Evolutionary conservation across 2,888 invertebrate genomes (phyloP), one percentile per base, ranked within the genome.

Genomic region (Athalia rosae): DNA sequence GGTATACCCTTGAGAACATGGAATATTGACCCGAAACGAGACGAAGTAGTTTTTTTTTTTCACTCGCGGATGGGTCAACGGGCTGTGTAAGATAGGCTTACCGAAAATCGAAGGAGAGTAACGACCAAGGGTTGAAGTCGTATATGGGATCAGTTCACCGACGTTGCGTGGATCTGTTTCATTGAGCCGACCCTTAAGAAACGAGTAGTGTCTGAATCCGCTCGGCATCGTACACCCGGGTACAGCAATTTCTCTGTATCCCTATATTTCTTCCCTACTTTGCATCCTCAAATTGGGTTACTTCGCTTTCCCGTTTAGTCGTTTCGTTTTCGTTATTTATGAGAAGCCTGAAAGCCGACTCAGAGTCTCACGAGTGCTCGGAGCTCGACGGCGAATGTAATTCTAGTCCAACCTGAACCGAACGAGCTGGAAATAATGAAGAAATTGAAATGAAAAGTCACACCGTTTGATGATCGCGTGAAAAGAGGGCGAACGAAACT

Each of bases 21-120:
- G 77, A 77, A 73, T 77, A 77, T 77, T 77, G 77, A 77, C 77
- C 69, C 4, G 56, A 56, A 56, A 69, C 69, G 69, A 69, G 69
- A 13, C 15, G 11, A 11, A 50, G 64, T 47, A 66, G 66, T 41
- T 8, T 45, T 28, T 7, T 45, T 45, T 28, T 64, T 62, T 45
- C 53, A 9, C 76, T 76, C 56, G 58, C 76, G 53, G 76, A 76
- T 53, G 76, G 76, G 76, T 76, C 76, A 71, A 71, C 58, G 77
- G 69, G 77, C 47, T 67, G 69, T 28, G 28, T 67, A 48, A 69
- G 59, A 69, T 58, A 13, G 77, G 67, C 77, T 66, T 66, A 69
- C 47, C 15, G 61, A 71, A 67, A 77, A 61, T 77, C 77, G 69
- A 69, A 77, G 50, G 11, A 76, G 61, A 71, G 58, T 71, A 56